phyloP scores from a whole-genome alignment of 1,140 invertebrate genomes.

The Listronotus bonariensis region DNA sequence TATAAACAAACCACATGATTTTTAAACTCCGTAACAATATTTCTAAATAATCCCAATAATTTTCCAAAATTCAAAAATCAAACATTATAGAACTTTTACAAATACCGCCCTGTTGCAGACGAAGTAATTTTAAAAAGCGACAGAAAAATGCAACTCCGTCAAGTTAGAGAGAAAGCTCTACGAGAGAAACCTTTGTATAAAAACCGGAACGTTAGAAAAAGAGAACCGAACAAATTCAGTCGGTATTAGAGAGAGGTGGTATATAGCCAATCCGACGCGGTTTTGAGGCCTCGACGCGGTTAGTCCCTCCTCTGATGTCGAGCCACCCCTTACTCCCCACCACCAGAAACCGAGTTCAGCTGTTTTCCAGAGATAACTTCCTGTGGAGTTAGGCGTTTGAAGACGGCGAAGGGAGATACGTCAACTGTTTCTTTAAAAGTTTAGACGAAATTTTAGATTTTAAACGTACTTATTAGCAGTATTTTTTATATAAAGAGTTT shows the following conservation, averaged over 20 bases:
- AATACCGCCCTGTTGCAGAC: background rate
- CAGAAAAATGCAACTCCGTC: slow-evolving; percentile 20
- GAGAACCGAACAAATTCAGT: slow-evolving; percentile 25
- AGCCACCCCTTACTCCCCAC: slow-evolving; percentile 52
- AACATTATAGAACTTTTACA: too few species aligned
- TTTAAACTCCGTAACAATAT: too few species aligned
- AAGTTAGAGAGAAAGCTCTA: slow-evolving; percentile 36
- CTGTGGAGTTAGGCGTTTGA: slow-evolving; percentile 12
- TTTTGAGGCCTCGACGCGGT: slow-evolving; percentile 56
- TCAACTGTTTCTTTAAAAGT: background rate
- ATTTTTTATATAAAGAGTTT: too few species aligned
- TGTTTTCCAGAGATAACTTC: slow-evolving; percentile 40
- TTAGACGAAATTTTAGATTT: too few species aligned
- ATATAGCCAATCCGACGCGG: slow-evolving; percentile 57
- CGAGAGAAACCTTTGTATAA: slow-evolving; percentile 38
- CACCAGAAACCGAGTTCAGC: slow-evolving; percentile 41
- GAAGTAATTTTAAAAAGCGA: slow-evolving; percentile 35
- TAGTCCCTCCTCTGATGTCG: slow-evolving; percentile 55
- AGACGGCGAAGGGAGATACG: slow-evolving; percentile 2
- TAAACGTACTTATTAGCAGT: too few species aligned
- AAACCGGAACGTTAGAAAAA: slow-evolving; percentile 26
- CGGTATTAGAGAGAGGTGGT: slow-evolving; percentile 45
- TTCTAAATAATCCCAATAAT: too few species aligned
- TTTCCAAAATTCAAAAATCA: too few species aligned
- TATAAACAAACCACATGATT: too few species aligned